Evolutionary conservation across 2,797 vertebrate genomes (phyloP), one percentile per base, ranked within the genome.

Genomic region (Percopsis omiscomaycus): DNA sequence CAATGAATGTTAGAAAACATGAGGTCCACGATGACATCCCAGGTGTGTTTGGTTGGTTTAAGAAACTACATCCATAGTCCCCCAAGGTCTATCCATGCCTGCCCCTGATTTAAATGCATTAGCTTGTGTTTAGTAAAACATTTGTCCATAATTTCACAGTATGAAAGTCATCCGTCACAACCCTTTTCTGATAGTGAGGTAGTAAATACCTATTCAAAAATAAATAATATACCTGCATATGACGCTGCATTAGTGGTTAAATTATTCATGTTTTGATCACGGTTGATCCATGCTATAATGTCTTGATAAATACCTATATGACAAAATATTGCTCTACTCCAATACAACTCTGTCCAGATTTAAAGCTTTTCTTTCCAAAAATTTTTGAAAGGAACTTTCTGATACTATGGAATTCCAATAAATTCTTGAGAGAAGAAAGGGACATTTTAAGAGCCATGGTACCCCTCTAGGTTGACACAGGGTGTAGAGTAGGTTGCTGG

Each of bases 391-490:
- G 22, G 22, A 22, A 22, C 22, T 22, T 22, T 22, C 22, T 22
- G 22, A 48, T 64, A 15, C 67, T 27, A 9, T 3, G 9, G 46
- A 1, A 66, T 60, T 60, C 61, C n/a, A 30, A 72, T 69, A 63
- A 77, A 47, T 53, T 50, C 51, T 3, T 1, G 12, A 69, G 47
- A 62, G 52, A 53, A 71, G 51, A 66, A 70, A 46, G 44, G 51
- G 45, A 9, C 16, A 11, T 28, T 52, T 64, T 54, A 2, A 14
- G 22, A 68, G 32, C 60, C 16, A 50, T 10, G 5, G 3, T 12
- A 48, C 51, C 64, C 71, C 66, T 56, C 49, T 59, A 58, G 48
- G 32, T n/a, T 55, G 53, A 59, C 22, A 22, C 22, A 22, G 22
- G 22, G 22, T 22, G 22, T 22, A 22, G 22, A 22, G 22, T 22